Evolutionary conservation across 1,140 invertebrate species (phyloP).

Genomic region (Grapholita molesta): DNA sequence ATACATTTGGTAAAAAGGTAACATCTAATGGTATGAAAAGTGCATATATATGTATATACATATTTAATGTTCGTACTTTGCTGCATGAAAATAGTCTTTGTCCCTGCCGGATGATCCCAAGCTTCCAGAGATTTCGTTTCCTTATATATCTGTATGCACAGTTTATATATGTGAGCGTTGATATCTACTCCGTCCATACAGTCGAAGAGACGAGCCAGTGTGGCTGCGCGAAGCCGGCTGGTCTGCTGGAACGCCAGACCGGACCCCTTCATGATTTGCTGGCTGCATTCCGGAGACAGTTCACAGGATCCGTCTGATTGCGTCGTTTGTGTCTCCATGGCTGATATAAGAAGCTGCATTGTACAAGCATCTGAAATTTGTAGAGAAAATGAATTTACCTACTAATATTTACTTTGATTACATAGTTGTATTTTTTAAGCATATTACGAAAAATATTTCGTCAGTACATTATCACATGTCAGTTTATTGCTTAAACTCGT

Average conservation of each 20-base stretch:
- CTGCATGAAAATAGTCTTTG: conserved; percentile 66
- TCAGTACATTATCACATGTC: no score
- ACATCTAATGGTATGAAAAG: no score
- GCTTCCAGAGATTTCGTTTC: conserved; percentile 65
- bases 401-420: conserved; percentile 23
- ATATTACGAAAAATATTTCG: no score
- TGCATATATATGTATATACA: no score
- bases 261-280: conserved; percentile 58
- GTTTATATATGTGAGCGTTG: conserved; percentile 60
- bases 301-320: conserved; percentile 56
- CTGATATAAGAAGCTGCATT: conserved; percentile 65
- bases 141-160: conserved; percentile 69
- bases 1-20: no score
- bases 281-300: conserved; percentile 54
- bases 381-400: conserved; percentile 31
- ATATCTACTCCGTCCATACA: conserved; percentile 62
- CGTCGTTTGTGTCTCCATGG: conserved; percentile 60
- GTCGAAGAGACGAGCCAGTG: conserved; percentile 56
- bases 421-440: no score
- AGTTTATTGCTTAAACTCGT: no score
- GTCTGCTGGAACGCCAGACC: conserved; percentile 64
- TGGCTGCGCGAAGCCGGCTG: conserved; percentile 50
- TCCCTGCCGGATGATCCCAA: conserved; percentile 65
- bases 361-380: conserved; percentile 59
- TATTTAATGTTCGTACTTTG: no score